Base-by-base conservation (phyloP, 2,113 vertebrate species). In the Zootoca vivipara region DNA sequence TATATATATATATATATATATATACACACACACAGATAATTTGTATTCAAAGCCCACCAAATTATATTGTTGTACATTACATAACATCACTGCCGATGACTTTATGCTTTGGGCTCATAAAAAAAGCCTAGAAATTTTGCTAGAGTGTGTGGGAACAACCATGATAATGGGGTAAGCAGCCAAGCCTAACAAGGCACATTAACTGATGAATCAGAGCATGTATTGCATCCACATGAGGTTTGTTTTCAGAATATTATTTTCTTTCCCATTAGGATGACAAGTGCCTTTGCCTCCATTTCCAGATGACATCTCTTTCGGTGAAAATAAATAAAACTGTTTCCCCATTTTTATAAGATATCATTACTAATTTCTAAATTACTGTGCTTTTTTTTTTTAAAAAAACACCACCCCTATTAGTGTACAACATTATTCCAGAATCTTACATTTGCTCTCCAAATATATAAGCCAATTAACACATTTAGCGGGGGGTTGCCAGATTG, bases 221-320 rank as follows among this genome's bases (percentile, higher is more conserved):
- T 0, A 16, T 9, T 38, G 3, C 0, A 0, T 38, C 3, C 69
- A 87, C 38, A 22, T 5, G 42, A 92, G 78, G 70, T 16, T 89
- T 90, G 77, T 89, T 86, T 83, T 91, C 77, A 35, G 87, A 88
- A 87, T 38, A 85, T 5, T 80, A 83, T 52, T 93, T 93, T 91
- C 82, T 86, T 92, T 86, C 80, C 84, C 64, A 2, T 15, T 80
- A 89, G 30, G 62, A 87, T 24, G 46, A 79, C 28, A 64, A 94
- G 88, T 3, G 82, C 3, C 35, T 69, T 0, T 1, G 81, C 46
- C 13, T 85, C 38, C 40, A 3, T 64, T 83, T 89, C 86, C 84
- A 62, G 38, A 89, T 15, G 46, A 84, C 6, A 90, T 73, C 20
- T 91, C 77, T 90, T 89, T n/a, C 73, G 83, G 38, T 24, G n/a